Base-by-base conservation (phyloP, 2,888 invertebrate genomes). In the Hybos culiciformis region DNA sequence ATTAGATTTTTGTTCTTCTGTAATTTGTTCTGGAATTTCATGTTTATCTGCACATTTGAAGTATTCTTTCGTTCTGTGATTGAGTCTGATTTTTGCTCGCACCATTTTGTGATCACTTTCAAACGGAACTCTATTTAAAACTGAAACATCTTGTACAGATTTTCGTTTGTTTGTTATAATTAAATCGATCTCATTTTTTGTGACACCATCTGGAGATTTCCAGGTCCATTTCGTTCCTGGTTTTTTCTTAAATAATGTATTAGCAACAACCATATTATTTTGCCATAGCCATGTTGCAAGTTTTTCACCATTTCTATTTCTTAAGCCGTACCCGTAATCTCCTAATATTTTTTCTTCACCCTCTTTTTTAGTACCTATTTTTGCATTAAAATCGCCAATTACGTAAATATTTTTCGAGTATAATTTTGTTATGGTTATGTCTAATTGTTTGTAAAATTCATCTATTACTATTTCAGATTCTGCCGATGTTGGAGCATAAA, bases 131-230 rank as follows among this genome's bases (percentile, higher is more conserved):
- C 31, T 31, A 21, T 31, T 37, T 42, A 21, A 11, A 14, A 42
- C 21, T n/a, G 37, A 42, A 14, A 37, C 19, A 20, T 38, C 38
- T 42, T 42, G 32, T 17, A 38, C 37, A 31, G 37, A 32, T 38
- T 42, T 42, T 42, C 20, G 21, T 8, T 29, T 37, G 37, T 38
- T 37, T 17, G 42, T 38, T 4, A 42, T n/a, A 19, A 38, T 38
- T 4, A 37, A 42, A n/a, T 37, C 37, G 32, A 42, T 42, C 21
- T 33, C 11, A 20, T 38, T 42, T 37, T 42, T 38, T 0, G 26
- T 26, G 9, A 31, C 6, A n/a, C 31, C 31, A 32, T 42, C 31
- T 12, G 23, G 33, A 29, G 31, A 42, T 15, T 32, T 42, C 21
- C 32, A 29, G 4, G 37, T 42, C 42, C 37, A 42, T 42, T 36